Base-by-base conservation (phyloP, 1,140 invertebrate species). In the Dreissena rostriformis region DNA sequence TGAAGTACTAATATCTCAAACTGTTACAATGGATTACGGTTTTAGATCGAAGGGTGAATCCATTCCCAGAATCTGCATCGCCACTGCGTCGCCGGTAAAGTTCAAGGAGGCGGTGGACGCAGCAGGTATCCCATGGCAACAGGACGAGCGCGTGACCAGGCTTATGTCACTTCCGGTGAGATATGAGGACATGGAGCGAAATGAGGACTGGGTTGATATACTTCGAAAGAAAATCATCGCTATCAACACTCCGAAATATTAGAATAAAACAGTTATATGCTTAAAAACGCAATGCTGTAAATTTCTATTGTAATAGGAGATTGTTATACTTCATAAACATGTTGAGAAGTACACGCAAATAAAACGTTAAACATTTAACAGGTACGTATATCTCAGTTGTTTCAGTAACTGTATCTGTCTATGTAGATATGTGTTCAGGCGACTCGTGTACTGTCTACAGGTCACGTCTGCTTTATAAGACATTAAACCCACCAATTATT, bases 41-140 rank as follows among this genome's bases (percentile, higher is more conserved):
- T 78, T 51, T 26, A 70, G 49, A 29, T 11, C 51, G 26, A 74
- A 57, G 14, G 28, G 19, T 22, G 51, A 74, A 10, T 19, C 14
- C 1, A 52, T 52, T 19, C 85, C 77, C 11, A 80, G 86, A 10
- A 88, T 92, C 10, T 93, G 91, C 49, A 83, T 94, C 28, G 91
- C 94, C 0, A 94, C 94, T 61, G 94, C 94, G 11, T 94, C 93
- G 2, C 93, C 94, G 12, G 89, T 88, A 17, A 95, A 95, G 84
- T 95, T 95, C 84, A 86, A 90, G 17, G 93, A 94, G 77, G 91
- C 92, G 15, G 86, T 93, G 7, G 52, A 76, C 49, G 88, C 89
- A 39, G 93, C 93, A 15, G 92, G 91, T 17, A 81, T 94, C 15
- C 70, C 87, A 14, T 77, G 74, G 11, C 39, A 80, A 24, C 63